These are phyloP conservation scores for Oncorhynchus nerka DNA, from an alignment of 2,113 vertebrate species.

Conservation along the genomic window DNA sequence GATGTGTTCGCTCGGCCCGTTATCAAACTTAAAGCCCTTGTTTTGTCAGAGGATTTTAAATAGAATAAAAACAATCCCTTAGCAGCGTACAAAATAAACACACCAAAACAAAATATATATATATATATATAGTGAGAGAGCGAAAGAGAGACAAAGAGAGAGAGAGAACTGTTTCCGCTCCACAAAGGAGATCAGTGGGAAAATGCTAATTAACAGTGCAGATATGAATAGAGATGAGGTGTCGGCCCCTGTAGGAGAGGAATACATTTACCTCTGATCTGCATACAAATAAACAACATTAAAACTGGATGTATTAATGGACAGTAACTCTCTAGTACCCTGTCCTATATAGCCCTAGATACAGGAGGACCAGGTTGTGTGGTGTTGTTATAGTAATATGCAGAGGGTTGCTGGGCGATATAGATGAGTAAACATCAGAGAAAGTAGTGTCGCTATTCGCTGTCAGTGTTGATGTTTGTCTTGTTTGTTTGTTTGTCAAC, in stretches of 20 bases:
- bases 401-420: no score
- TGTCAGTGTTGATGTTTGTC: no score
- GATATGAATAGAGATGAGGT: slow-evolving; percentile 59
- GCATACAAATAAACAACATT: slow-evolving; percentile 55
- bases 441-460: no score
- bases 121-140: background rate
- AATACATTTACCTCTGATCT: slow-evolving; percentile 65
- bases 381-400: no score
- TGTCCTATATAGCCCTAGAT: no score
- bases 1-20: background rate
- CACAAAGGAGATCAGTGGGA: slow-evolving; percentile 46
- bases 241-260: slow-evolving; percentile 44
- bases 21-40: background rate
- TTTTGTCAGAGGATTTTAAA: slow-evolving; percentile 28
- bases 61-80: slow-evolving; percentile 8
- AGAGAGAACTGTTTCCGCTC: slow-evolving; percentile 4
- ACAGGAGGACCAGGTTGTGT: no score
- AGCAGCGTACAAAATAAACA: slow-evolving; percentile 14
- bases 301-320: background rate
- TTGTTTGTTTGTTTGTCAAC: no score
- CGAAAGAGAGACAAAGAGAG: background rate
- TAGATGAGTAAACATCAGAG: no score
- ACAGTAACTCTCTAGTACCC: no score
- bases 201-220: slow-evolving; percentile 54
- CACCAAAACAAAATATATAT: no score